A percentile compares a stretch with the other conserved stretches of the same genome.
Evolutionary conservation across 2,888 invertebrate species (phyloP).

Genomic region (Spialia ferax): DNA sequence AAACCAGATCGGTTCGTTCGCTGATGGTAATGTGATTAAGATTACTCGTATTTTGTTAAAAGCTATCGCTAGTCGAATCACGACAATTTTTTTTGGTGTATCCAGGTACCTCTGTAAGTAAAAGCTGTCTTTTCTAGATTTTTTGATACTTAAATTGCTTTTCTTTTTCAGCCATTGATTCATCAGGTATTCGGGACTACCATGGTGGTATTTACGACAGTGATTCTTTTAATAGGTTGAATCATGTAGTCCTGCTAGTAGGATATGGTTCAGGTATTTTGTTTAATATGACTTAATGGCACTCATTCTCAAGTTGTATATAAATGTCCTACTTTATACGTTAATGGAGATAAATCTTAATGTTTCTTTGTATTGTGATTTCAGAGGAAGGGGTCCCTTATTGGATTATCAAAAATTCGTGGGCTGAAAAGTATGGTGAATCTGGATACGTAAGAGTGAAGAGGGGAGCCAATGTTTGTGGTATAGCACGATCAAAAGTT

Average conservation of each 20-base stretch:
- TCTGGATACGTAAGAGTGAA: conserved; percentile 93
- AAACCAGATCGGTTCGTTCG: too few species aligned
- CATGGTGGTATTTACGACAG: conserved; percentile 20
- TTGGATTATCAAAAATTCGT: conserved; percentile 87
- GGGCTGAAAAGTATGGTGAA: conserved; percentile 90
- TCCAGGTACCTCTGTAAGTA: too few species aligned
- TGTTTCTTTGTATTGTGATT: background rate
- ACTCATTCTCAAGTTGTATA: too few species aligned
- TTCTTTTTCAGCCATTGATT: conserved; percentile 30
- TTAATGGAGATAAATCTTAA: background rate
- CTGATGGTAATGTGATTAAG: too few species aligned
- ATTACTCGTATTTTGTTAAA: too few species aligned
- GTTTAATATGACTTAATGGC: too few species aligned
- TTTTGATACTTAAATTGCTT: background rate
- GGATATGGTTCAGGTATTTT: conserved; percentile 52
- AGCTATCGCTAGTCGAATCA: too few species aligned
- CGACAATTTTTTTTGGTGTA: too few species aligned
- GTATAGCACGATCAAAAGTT: background rate
- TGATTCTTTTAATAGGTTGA: background rate
- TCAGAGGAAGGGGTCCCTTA: conserved; percentile 48
- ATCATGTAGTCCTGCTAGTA: conserved; percentile 53
- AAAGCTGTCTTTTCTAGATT: too few species aligned
- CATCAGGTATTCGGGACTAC: background rate
- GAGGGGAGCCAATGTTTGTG: conserved; percentile 89
- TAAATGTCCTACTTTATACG: too few species aligned